These are phyloP conservation scores for Ylistrum balloti DNA, from an alignment of 1,140 invertebrate genomes.

Conservation along the genomic window DNA sequence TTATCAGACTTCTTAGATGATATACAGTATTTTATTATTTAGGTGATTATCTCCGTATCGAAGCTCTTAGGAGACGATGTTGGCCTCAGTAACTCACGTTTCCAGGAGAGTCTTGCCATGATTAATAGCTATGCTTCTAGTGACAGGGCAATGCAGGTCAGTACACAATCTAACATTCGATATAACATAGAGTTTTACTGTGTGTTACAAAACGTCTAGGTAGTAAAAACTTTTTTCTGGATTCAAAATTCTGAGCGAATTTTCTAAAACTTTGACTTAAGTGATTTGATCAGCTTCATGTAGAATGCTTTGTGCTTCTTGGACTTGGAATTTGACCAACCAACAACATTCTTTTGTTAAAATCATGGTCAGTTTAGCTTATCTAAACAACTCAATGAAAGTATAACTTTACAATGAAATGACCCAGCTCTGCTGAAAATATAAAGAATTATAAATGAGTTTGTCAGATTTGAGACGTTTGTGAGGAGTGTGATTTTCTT, in stretches of 20 bases:
- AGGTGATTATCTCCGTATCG: constrained; percentile 94
- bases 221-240: too few relatives aligned
- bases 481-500: not conserved
- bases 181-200: not conserved
- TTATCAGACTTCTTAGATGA: too few relatives aligned
- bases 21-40: constrained; percentile 55
- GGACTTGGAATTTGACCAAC: too few relatives aligned
- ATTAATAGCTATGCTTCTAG: constrained; percentile 96
- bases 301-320: too few relatives aligned
- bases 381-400: not conserved
- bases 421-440: too few relatives aligned
- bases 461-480: too few relatives aligned
- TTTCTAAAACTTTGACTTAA: too few relatives aligned
- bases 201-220: constrained; percentile 17
- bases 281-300: too few relatives aligned
- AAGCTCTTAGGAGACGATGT: constrained; percentile 94
- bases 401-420: not conserved
- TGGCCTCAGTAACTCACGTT: constrained; percentile 92
- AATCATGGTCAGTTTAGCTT: not conserved
- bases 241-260: too few relatives aligned
- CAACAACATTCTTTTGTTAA: too few relatives aligned
- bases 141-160: constrained; percentile 94
- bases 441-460: too few relatives aligned
- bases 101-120: constrained; percentile 94
- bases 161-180: not conserved